Evolutionary conservation across 2,888 invertebrate genomes (phyloP).

Genomic region (Cyrtodaria siliqua): DNA sequence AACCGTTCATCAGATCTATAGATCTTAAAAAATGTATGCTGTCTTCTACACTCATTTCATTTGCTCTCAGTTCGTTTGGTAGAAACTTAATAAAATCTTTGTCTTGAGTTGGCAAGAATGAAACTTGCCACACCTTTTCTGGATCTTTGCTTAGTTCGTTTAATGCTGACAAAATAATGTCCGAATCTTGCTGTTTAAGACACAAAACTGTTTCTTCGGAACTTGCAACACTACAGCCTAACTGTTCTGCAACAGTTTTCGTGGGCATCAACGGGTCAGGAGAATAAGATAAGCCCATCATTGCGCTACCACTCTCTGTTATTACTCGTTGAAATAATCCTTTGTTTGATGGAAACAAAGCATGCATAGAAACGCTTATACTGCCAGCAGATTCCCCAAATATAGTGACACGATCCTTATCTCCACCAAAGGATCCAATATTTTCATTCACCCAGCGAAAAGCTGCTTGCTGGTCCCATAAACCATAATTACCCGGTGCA

Average conservation of each 20-base stretch:
- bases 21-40: slow-evolving; percentile 7
- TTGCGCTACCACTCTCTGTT: slow-evolving; percentile 17
- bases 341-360: slow-evolving; percentile 11
- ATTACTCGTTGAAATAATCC: slow-evolving; percentile 11
- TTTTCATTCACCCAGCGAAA: slow-evolving; percentile 4
- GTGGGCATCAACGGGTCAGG: not conserved
- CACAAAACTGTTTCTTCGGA: slow-evolving; percentile 2
- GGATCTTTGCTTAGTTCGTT: no score
- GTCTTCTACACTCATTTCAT: not conserved
- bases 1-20: slow-evolving; percentile 10
- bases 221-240: not conserved
- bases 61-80: no score
- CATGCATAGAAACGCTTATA: slow-evolving; percentile 4
- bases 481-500: slow-evolving; percentile 19
- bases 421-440: slow-evolving; percentile 17
- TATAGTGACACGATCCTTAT: slow-evolving; percentile 21
- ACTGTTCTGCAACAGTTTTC: not conserved
- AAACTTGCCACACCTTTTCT: no score
- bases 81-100: no score
- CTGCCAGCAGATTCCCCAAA: slow-evolving; percentile 27
- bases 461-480: slow-evolving; percentile 33
- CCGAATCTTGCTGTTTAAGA: not conserved
- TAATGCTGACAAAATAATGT: not conserved
- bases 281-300: not conserved
- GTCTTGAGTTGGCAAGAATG: no score